Conservation (phyloP, 2,888 invertebrate genomes). For the Eumerus sabulonum region DNA sequence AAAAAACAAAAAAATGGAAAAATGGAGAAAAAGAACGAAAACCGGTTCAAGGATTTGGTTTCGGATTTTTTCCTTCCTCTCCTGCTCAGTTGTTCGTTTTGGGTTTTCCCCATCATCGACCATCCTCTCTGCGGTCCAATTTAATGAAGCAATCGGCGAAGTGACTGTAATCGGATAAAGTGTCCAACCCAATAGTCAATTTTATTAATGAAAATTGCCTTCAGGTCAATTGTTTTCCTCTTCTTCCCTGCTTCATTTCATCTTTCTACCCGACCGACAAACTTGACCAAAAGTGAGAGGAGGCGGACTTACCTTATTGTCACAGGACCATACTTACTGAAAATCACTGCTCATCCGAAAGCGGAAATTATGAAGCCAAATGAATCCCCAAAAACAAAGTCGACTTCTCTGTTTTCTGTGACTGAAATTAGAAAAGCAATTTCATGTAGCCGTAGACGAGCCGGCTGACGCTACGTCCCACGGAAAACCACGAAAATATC, state of each 20-base stretch:
- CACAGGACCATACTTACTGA: constrained; percentile 35
- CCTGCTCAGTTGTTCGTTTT: constrained; percentile 1
- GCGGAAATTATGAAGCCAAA: constrained; percentile 63
- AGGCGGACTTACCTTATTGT: constrained; percentile 22
- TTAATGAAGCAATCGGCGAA: constrained; percentile 56
- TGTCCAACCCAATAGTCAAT: constrained; percentile 60
- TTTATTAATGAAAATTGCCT: constrained; percentile 62
- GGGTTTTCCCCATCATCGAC: neutral
- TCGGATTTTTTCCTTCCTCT: neutral
- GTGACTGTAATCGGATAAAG: constrained; percentile 58
- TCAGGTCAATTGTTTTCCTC: constrained; percentile 25
- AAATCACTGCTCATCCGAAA: constrained; percentile 35
- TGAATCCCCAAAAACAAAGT: constrained; percentile 50
- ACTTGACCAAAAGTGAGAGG: neutral
- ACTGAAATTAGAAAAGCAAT: constrained; percentile 54
- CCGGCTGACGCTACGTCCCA: neutral
- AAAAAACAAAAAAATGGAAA: constrained; percentile 14
- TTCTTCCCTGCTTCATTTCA: constrained; percentile 19
- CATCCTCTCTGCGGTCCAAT: constrained; percentile 9
- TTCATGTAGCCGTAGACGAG: constrained; percentile 1
- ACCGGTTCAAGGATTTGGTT: constrained; percentile 34
- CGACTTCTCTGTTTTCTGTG: constrained; percentile 48
- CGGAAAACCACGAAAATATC: constrained; percentile 55
- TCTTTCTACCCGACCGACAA: constrained; percentile 32
- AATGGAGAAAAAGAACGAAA: constrained; percentile 30